These are phyloP conservation scores for Tetragonisca angustula DNA, from an alignment of 2,888 invertebrate species.

Conservation along the genomic window DNA sequence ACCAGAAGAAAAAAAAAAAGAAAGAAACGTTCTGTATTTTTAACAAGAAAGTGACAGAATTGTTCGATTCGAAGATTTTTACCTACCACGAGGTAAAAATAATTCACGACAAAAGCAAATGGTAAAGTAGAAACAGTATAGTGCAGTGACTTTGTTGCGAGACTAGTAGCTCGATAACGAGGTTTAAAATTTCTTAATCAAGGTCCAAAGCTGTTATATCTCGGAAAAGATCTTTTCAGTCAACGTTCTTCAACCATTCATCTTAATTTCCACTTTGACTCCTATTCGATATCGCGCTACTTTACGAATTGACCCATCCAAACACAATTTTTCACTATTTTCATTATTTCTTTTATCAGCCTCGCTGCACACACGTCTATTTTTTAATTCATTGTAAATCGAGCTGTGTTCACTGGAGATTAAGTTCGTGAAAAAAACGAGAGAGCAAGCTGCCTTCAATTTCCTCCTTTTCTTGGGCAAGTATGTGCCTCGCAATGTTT, in stretches of 20 bases:
- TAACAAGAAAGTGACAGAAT: conserved; percentile 39
- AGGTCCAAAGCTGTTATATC: conserved; percentile 71
- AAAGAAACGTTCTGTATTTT: background rate
- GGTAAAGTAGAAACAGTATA: conserved; percentile 47
- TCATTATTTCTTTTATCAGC: conserved; percentile 82
- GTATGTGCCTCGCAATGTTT: conserved; percentile 67
- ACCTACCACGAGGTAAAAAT: conserved; percentile 43
- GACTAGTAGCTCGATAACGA: conserved; percentile 21
- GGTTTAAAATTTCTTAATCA: conserved; percentile 61
- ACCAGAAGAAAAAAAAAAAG: too few relatives aligned
- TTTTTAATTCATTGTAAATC: conserved; percentile 80
- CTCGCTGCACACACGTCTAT: conserved; percentile 76
- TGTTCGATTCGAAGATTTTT: conserved; percentile 53
- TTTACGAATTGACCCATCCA: conserved; percentile 45
- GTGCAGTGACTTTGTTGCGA: conserved; percentile 28
- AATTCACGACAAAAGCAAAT: conserved; percentile 61
- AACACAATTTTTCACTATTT: conserved; percentile 78
- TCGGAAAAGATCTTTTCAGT: conserved; percentile 67
- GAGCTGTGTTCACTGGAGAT: conserved; percentile 74
- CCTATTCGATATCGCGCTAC: conserved; percentile 50
- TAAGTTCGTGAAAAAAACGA: conserved; percentile 79
- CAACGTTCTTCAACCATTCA: conserved; percentile 46
- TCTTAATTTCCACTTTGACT: conserved; percentile 39
- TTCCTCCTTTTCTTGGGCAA: conserved; percentile 44
- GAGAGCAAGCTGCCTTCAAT: conserved; percentile 58